A percentile compares a stretch with the other conserved stretches of the same genome.
Conservation (phyloP, 2,888 invertebrate species). For the Neoascia interrupta region DNA sequence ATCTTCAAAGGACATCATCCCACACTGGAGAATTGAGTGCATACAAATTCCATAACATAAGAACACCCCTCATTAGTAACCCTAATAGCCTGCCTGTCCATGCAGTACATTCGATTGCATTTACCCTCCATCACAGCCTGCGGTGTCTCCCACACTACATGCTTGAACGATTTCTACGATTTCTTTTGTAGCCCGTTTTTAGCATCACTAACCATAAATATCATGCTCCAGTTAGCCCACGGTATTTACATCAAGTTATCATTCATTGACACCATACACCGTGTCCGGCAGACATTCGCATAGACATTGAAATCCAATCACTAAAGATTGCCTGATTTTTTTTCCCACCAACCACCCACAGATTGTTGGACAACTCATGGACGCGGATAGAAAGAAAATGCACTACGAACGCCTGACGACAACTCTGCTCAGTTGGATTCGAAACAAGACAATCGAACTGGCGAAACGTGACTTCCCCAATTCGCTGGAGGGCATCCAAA, state of each 20-base stretch:
- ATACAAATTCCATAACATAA: too few relatives aligned
- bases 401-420: constrained; percentile 92
- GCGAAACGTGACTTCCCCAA: constrained; percentile 95
- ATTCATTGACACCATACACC: constrained; percentile 37
- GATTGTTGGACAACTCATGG: constrained; percentile 98
- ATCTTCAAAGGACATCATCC: too few relatives aligned
- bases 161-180: constrained; percentile 51
- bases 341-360: constrained; percentile 76
- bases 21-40: too few relatives aligned
- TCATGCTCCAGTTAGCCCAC: constrained; percentile 60
- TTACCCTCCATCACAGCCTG: too few relatives aligned
- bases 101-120: too few relatives aligned
- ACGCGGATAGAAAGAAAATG: constrained; percentile 94
- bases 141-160: constrained; percentile 50
- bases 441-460: constrained; percentile 89
- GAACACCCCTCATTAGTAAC: too few relatives aligned
- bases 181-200: constrained; percentile 1
- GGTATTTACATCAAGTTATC: constrained; percentile 44
- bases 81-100: too few relatives aligned
- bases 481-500: constrained; percentile 95
- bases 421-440: constrained; percentile 95
- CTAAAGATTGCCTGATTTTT: constrained; percentile 22
- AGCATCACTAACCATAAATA: constrained; percentile 65
- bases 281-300: constrained; percentile 58
- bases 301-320: constrained; percentile 58